Percentiles rank a stretch among this genome's conserved stretches.
Evolutionary conservation across 2,888 invertebrate genomes (phyloP).

Genomic region (Psylliodes chrysocephalus): DNA sequence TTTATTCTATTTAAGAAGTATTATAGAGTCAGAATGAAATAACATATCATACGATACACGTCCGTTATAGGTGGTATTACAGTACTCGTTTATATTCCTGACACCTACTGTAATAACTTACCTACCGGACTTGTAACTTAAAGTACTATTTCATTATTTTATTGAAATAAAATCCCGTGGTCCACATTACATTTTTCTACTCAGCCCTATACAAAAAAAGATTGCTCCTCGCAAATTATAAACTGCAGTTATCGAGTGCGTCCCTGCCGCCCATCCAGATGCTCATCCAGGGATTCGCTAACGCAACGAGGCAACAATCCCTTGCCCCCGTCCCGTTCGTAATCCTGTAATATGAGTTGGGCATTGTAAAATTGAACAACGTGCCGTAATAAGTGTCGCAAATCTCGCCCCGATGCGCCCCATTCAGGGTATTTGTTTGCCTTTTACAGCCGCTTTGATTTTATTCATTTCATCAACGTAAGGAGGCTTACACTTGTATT

Average conservation of each 20-base stretch:
- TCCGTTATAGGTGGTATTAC: too few relatives aligned
- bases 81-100: too few relatives aligned
- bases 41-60: too few relatives aligned
- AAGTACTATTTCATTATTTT: too few relatives aligned
- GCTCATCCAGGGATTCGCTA: conserved; percentile 34
- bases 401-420: conserved; percentile 55
- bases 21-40: too few relatives aligned
- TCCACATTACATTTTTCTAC: too few relatives aligned
- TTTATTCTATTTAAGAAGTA: too few relatives aligned
- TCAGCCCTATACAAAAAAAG: too few relatives aligned
- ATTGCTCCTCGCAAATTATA: too few relatives aligned
- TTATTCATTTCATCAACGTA: background rate
- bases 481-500: conserved; percentile 10
- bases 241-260: conserved; percentile 17
- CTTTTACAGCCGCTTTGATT: conserved; percentile 50
- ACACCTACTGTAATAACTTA: too few relatives aligned
- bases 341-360: conserved; percentile 60
- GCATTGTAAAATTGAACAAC: conserved; percentile 52
- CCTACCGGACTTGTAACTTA: too few relatives aligned
- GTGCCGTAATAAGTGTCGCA: conserved; percentile 61
- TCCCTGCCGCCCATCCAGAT: conserved; percentile 43
- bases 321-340: conserved; percentile 43
- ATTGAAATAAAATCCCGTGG: too few relatives aligned
- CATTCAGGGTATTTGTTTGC: conserved; percentile 54
- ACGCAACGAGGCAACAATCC: conserved; percentile 27